phyloP scores from a whole-genome alignment of 2,888 invertebrate species.

The Temnothorax ravouxi region DNA sequence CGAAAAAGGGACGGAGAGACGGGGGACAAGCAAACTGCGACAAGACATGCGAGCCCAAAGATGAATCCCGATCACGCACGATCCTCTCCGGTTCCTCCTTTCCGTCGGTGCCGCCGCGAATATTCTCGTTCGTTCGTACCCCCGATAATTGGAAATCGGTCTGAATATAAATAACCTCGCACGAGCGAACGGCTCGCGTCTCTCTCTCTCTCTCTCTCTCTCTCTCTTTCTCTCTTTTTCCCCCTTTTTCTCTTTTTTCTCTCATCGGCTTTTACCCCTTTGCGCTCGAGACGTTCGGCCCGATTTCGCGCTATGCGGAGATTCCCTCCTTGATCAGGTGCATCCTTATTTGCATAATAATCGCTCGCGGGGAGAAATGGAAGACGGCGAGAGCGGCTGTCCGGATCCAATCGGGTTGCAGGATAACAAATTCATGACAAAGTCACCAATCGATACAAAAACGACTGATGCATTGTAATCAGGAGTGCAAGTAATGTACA shows the following conservation, averaged over 20 bases:
- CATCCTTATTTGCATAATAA: slow-evolving; percentile 70
- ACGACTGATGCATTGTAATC: background rate
- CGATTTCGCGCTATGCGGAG: slow-evolving; percentile 26
- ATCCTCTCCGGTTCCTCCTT: slow-evolving; percentile 54
- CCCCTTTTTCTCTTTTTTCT: background rate
- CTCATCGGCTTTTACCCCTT: slow-evolving; percentile 16
- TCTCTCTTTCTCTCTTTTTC: background rate
- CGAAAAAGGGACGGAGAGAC: slow-evolving; percentile 78
- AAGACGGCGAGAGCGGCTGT: background rate
- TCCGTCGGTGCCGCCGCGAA: slow-evolving; percentile 50
- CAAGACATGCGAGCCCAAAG: slow-evolving; percentile 83
- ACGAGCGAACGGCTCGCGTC: slow-evolving; percentile 51
- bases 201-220: background rate
- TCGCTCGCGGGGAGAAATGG: slow-evolving; percentile 27
- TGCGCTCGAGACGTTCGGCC: slow-evolving; percentile 12
- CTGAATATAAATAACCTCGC: slow-evolving; percentile 75
- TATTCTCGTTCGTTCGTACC: slow-evolving; percentile 51
- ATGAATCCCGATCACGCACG: slow-evolving; percentile 85
- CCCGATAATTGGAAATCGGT: slow-evolving; percentile 78
- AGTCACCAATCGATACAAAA: background rate
- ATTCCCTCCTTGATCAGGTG: slow-evolving; percentile 56
- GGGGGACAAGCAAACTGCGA: slow-evolving; percentile 80
- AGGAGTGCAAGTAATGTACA: background rate
- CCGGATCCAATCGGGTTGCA: background rate
- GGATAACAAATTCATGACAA: background rate